Evolutionary conservation across 2,113 vertebrate species (phyloP), one percentile per base, ranked within the genome.

Genomic region (Grallaria varia): DNA sequence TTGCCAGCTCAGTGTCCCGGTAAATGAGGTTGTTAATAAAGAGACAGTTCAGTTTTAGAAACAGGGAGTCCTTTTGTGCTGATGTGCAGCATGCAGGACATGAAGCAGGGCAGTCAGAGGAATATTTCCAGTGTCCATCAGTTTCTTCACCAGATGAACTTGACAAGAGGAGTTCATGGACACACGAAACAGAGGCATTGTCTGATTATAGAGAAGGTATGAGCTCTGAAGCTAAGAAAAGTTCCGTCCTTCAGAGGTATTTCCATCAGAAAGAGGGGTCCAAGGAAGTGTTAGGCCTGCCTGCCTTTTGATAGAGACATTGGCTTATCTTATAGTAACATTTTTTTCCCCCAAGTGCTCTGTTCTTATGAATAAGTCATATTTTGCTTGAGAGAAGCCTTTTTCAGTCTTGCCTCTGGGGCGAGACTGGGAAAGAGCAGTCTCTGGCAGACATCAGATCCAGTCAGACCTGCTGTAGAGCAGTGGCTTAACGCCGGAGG

Each of bases 41-140:
- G 87, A 89, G 59, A 64, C 59, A 58, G 87, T 50, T 93, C 93
- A 77, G 8, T 94, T 96, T 95, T 96, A 91, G 84, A 83, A 91
- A 68, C 71, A 85, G 55, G 35, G 78, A 92, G 27, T 90, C 71
- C 44, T 93, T 72, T 63, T 8, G 1, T 40, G 75, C 95, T 83
- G 84, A 62, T 87, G 79, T 85, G 80, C 77, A 79, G 52, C 27
- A 1, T 4, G 53, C 42, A 1, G 62, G 73, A 58, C 63, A 47
- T 3, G 55, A 86, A 91, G 69, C 77, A 93, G 73, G 80, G 53
- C 81, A 30, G 56, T 60, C 90, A 35, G 49, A 82, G 79, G 79
- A 92, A 80, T 71, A 63, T 88, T 93, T 87, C 79, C 74, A 64
- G 37, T 33, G 71, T 73, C 68, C 84, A 37, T 89, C 90, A 74